phyloP scores from a whole-genome alignment of 2,113 vertebrate species.

The Eclectus roratus region DNA sequence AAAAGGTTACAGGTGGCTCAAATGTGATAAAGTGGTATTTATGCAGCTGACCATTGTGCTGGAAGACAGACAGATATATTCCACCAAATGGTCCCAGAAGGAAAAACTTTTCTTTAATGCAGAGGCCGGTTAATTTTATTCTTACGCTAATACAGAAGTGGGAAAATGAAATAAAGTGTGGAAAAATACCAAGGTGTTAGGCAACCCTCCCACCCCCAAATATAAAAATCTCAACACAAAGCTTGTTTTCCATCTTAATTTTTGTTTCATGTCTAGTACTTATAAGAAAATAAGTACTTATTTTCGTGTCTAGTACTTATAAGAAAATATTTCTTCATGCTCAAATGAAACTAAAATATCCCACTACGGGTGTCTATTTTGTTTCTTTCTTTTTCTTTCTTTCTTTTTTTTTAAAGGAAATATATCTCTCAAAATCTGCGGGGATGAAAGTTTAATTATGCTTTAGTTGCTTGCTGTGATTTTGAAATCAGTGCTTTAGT shows the following conservation, averaged over 20 bases:
- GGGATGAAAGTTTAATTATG: constrained; percentile 77
- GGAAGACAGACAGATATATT: neutral
- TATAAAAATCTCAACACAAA: constrained; percentile 25
- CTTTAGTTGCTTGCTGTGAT: constrained; percentile 76
- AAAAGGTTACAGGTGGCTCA: neutral
- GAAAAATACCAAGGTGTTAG: constrained; percentile 11
- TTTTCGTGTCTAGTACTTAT: constrained; percentile 6
- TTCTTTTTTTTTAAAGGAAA: neutral
- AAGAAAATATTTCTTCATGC: neutral
- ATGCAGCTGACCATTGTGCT: neutral
- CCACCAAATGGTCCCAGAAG: neutral
- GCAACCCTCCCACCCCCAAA: neutral
- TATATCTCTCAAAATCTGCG: constrained; percentile 57
- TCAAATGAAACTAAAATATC: constrained; percentile 57
- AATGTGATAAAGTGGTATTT: neutral
- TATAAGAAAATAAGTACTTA: neutral
- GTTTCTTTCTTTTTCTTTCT: neutral
- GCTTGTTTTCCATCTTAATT: constrained; percentile 24
- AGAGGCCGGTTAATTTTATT: neutral
- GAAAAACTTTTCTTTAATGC: neutral
- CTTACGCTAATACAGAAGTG: constrained; percentile 48
- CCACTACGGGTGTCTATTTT: constrained; percentile 39
- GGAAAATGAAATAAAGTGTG: neutral
- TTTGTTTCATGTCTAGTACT: constrained; percentile 28
- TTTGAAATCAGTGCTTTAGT: constrained; percentile 73